Evolutionary conservation across 2,113 vertebrate species (phyloP).

Genomic region (Stomatorhinus ivindoensis): DNA sequence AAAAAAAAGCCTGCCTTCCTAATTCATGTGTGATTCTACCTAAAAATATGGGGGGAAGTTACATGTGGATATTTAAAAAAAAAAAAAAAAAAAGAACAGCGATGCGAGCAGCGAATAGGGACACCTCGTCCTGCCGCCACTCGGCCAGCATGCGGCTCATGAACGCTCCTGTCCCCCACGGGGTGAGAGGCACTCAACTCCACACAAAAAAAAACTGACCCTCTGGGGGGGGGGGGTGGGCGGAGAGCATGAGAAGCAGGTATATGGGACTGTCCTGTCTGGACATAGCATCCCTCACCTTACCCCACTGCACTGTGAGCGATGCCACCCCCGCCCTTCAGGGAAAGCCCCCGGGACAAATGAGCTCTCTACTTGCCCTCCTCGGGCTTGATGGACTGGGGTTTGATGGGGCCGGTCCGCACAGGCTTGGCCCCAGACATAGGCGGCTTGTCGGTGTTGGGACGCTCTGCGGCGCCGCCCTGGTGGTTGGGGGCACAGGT

Average conservation of each 20-base stretch:
- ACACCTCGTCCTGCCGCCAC: conserved; percentile 28
- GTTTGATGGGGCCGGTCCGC: conserved; percentile 97
- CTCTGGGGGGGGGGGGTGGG: conserved; percentile 24
- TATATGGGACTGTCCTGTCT: not conserved
- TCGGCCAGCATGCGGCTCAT: conserved; percentile 30
- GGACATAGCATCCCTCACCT: conserved; percentile 13
- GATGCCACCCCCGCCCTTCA: conserved; percentile 6
- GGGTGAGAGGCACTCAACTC: conserved; percentile 39
- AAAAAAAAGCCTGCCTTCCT: conserved; percentile 32
- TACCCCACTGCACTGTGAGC: conserved; percentile 8
- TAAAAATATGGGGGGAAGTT: conserved; percentile 25
- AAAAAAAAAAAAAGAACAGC: conserved; percentile 31
- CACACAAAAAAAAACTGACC: conserved; percentile 35
- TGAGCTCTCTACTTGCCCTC: conserved; percentile 74
- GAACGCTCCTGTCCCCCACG: conserved; percentile 21
- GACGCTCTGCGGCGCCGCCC: conserved; percentile 62
- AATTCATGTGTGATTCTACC: conserved; percentile 40
- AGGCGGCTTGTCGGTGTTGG: conserved; percentile 69
- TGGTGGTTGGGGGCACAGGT: conserved; percentile 63
- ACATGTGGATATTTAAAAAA: conserved; percentile 25
- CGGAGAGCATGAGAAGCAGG: conserved; percentile 22
- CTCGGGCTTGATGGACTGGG: conserved; percentile 96
- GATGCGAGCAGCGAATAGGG: conserved; percentile 60
- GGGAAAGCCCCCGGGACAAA: conserved; percentile 13
- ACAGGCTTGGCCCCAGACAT: conserved; percentile 78